Evolutionary conservation across 2,888 invertebrate species (phyloP).

Genomic region (Cryptus viduatorius): DNA sequence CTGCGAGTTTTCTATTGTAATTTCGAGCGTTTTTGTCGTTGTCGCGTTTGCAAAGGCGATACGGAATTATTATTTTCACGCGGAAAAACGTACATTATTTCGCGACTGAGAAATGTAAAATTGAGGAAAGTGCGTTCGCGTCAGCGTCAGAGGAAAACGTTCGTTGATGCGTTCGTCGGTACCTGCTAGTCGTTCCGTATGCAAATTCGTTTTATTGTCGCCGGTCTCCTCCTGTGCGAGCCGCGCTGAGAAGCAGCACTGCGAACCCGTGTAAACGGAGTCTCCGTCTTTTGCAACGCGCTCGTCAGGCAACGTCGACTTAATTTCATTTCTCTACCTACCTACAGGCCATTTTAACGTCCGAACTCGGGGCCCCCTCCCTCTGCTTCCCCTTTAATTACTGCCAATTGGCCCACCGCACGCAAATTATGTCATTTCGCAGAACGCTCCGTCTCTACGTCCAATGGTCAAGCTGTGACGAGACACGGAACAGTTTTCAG

Average conservation of each 20-base stretch:
- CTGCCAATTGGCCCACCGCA: slow-evolving; percentile 82
- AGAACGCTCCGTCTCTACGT: slow-evolving; percentile 43
- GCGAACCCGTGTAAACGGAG: slow-evolving; percentile 80
- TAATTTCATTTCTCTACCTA: slow-evolving; percentile 81
- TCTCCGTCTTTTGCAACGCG: slow-evolving; percentile 77
- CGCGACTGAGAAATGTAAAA: slow-evolving; percentile 16
- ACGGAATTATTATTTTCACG: slow-evolving; percentile 36
- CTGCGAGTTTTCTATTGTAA: slow-evolving; percentile 25
- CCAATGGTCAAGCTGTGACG: slow-evolving; percentile 44
- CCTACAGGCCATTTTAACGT: slow-evolving; percentile 53
- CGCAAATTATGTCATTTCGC: slow-evolving; percentile 83
- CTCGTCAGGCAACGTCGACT: slow-evolving; percentile 73
- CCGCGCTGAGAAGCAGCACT: slow-evolving; percentile 66
- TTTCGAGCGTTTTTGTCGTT: neutral
- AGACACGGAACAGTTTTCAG: slow-evolving; percentile 18
- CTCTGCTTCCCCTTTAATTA: slow-evolving; percentile 81
- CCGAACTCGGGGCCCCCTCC: neutral
- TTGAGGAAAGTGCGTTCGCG: slow-evolving; percentile 41
- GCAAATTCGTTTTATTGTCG: slow-evolving; percentile 84
- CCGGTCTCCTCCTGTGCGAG: slow-evolving; percentile 66
- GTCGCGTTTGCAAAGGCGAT: neutral
- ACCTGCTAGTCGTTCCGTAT: slow-evolving; percentile 79
- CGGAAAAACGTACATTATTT: neutral
- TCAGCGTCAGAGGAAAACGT: slow-evolving; percentile 65
- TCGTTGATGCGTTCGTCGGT: slow-evolving; percentile 59